Evolutionary conservation across 2,113 vertebrate species (phyloP).

Genomic region (Mirounga angustirostris): DNA sequence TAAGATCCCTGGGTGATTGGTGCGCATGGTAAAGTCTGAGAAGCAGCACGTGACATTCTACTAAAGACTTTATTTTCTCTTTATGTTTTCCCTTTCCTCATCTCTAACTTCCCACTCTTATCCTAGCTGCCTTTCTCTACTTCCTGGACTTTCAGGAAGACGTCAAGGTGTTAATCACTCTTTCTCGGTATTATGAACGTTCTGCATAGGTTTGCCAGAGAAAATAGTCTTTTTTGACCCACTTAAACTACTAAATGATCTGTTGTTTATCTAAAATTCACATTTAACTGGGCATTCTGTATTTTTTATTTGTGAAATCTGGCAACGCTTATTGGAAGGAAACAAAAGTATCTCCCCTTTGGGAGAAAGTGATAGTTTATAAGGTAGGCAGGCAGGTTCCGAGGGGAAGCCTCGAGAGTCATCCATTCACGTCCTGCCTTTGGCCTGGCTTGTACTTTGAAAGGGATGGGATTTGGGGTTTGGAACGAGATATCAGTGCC

Average conservation of each 20-base stretch:
- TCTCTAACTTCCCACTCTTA: not conserved
- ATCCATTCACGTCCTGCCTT: fast-evolving
- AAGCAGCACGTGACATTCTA: not conserved
- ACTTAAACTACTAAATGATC: not conserved
- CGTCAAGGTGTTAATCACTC: not conserved
- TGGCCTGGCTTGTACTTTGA: not conserved
- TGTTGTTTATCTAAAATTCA: not conserved
- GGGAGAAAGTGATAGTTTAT: not conserved
- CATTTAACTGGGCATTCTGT: not conserved
- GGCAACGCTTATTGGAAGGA: not conserved
- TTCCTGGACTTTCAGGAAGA: not conserved
- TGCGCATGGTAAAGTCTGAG: fast-evolving
- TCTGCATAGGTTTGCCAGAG: not conserved
- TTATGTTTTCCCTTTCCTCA: too few species aligned
- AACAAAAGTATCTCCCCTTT: not conserved
- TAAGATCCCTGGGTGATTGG: not conserved
- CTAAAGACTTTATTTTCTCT: not conserved
- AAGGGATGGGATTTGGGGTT: not conserved
- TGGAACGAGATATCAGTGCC: not conserved
- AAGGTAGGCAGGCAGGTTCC: not conserved
- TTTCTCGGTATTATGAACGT: not conserved
- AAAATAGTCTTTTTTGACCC: not conserved
- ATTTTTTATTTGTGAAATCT: not conserved
- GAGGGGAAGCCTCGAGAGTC: too few species aligned
- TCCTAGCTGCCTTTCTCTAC: not conserved